Evolutionary conservation across 2,797 vertebrate species (phyloP), one percentile per base, ranked within the genome.

Genomic region (Rachycentron canadum): DNA sequence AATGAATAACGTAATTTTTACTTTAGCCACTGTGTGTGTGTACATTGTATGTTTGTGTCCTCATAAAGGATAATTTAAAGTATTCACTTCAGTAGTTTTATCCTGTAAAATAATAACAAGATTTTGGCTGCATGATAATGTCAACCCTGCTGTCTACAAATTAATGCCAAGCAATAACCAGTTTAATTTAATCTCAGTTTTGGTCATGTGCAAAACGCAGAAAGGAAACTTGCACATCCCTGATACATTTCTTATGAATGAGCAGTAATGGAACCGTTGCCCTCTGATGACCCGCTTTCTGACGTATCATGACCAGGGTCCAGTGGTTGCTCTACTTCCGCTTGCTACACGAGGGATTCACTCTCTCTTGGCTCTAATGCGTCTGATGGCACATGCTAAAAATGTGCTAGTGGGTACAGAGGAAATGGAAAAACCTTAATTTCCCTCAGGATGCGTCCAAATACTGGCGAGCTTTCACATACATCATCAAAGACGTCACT

Each of bases 381-480:
- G 56, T 90, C 85, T 90, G 86, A 91, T 76, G 66, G 70, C 80
- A 84, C 84, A 90, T 83, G 85, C 91, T 92, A 91, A 92, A 93
- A 93, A 92, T 93, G 91, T 91, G 87, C 86, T 81, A 83, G 82
- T 86, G 87, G 90, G 88, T 88, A 89, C 80, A 83, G 88, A 89
- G 88, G 87, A 93, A 91, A 93, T 92, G 89, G 91, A 93, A 93
- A 93, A 94, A 97, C 94, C 93, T 97, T 97, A 83, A 97, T 93
- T 95, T 97, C 94, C 79, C 93, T 94, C 85, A 96, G 85, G 93
- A 96, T 91, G 82, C 88, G 92, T 84, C 95, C 95, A 88, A 96
- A 96, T 81, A 95, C 88, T 88, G 94, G 84, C 78, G 90, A 96
- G 63, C 84, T 91, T 43, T 92, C 92, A 84, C 96, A 96, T 76